Conservation (phyloP, 2,888 invertebrate genomes). For the Caenorhabditis afra region DNA sequence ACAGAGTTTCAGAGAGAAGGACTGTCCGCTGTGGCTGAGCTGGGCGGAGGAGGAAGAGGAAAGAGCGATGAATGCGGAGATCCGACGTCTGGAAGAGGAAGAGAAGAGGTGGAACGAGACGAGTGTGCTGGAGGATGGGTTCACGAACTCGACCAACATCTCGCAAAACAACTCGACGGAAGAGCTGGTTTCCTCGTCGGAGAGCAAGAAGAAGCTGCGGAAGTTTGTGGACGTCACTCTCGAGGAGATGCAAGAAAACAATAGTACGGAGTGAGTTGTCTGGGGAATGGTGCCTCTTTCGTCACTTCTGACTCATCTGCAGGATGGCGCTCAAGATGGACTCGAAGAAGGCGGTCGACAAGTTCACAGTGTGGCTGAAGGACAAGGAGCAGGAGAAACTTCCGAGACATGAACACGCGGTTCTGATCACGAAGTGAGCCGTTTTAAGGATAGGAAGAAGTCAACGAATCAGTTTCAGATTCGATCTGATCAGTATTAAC, state of each 20-base stretch:
- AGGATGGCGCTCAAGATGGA: slow-evolving; percentile 63
- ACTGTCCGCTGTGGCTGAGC: slow-evolving; percentile 63
- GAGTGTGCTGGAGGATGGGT: slow-evolving; percentile 1
- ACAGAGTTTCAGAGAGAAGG: slow-evolving; percentile 50
- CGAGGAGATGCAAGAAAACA: slow-evolving; percentile 60
- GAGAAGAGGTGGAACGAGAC: slow-evolving; percentile 9
- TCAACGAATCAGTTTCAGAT: slow-evolving; percentile 47
- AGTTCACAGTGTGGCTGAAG: slow-evolving; percentile 67
- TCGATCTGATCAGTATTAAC: slow-evolving; percentile 71
- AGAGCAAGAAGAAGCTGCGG: slow-evolving; percentile 20
- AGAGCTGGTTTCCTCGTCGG: slow-evolving; percentile 12
- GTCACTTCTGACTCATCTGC: slow-evolving; percentile 10
- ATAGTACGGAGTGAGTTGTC: slow-evolving; percentile 61
- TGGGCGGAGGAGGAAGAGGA: slow-evolving; percentile 51
- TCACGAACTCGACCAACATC: slow-evolving; percentile 30
- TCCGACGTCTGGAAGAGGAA: slow-evolving; percentile 30
- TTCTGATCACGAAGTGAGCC: slow-evolving; percentile 69
- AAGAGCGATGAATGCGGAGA: slow-evolving; percentile 32
- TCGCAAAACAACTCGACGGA: slow-evolving; percentile 35
- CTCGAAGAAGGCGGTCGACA: slow-evolving; percentile 61
- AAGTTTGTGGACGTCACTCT: slow-evolving; percentile 51
- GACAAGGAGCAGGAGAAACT: slow-evolving; percentile 59
- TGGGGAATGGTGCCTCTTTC: slow-evolving; percentile 14
- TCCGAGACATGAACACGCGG: slow-evolving; percentile 71
- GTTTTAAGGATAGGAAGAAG: no score